phyloP scores from a whole-genome alignment of 2,888 invertebrate species.

The Spodoptera exigua region DNA sequence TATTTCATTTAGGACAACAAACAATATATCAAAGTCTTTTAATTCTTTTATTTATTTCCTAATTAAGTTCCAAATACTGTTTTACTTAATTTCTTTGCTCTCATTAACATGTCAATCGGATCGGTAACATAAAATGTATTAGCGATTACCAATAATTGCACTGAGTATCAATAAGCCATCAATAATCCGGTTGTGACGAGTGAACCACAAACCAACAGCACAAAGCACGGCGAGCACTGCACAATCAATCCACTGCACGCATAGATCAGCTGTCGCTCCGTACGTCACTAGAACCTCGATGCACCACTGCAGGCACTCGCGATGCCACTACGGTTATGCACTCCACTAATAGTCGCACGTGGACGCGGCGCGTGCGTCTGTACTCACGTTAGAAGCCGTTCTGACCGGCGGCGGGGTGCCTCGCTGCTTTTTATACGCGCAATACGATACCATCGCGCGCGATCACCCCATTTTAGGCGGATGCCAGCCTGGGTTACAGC shows the following conservation, averaged over 20 bases:
- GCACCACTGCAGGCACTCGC: slow-evolving; percentile 62
- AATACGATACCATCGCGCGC: slow-evolving; percentile 92
- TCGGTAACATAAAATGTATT: slow-evolving; percentile 36
- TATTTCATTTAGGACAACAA: slow-evolving; percentile 32
- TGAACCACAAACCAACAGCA: slow-evolving; percentile 75
- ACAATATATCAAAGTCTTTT: slow-evolving; percentile 19
- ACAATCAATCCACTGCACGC: slow-evolving; percentile 82
- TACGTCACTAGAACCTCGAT: slow-evolving; percentile 70
- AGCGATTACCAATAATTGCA: slow-evolving; percentile 45
- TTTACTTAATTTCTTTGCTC: slow-evolving; percentile 12
- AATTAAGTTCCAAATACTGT: slow-evolving; percentile 12
- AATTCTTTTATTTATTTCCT: slow-evolving; percentile 7
- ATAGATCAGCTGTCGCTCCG: slow-evolving; percentile 75
- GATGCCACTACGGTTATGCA: slow-evolving; percentile 76
- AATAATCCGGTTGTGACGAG: slow-evolving; percentile 57
- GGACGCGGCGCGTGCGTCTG: slow-evolving; percentile 76
- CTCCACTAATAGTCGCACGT: slow-evolving; percentile 73
- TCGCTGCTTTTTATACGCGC: slow-evolving; percentile 94
- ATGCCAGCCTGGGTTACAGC: slow-evolving; percentile 80
- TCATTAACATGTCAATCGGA: slow-evolving; percentile 34
- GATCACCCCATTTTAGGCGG: slow-evolving; percentile 89
- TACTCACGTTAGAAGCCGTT: slow-evolving; percentile 99
- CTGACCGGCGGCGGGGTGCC: slow-evolving; percentile 94
- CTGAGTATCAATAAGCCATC: slow-evolving; percentile 49
- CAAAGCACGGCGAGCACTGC: slow-evolving; percentile 73